Evolutionary conservation across 2,113 vertebrate genomes (phyloP), one percentile per base, ranked within the genome.

Genomic region (Otocyon megalotis): DNA sequence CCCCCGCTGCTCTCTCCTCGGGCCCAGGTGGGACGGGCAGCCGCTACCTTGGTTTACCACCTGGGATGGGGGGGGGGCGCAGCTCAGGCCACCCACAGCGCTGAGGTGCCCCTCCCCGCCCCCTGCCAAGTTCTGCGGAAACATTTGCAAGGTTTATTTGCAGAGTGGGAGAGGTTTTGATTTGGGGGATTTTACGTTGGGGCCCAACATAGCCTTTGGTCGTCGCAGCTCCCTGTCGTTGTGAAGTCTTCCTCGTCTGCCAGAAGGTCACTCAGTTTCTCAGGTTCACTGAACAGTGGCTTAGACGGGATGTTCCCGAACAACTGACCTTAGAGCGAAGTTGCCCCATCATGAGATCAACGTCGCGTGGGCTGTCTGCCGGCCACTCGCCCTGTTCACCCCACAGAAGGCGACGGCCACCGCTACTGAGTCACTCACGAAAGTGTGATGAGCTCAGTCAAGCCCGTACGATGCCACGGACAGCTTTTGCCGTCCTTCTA

Each of bases 51-150:
- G 10, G 65, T 19, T 74, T 28, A 7, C 17, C 17, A 1, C 24
- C 32, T 1, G 20, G 15, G 56, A n/a, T 1, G 1, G 5, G 63
- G 12, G 5, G 11, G 2, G 1, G 5, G 63, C 4, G 4, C 2
- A 15, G 17, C 8, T 7, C 10, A 3, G 50, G 37, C 72, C 1
- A 1, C 16, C 0, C 5, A 0, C 6, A 0, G 12, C 2, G 5
- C 63, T 2, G 0, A 8, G 20, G 43, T 43, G 43, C 43, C 43
- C 43, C 43, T 43, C 43, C 43, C 17, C 5, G 8, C 7, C 15
- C 2, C 8, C 48, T 6, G 58, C 35, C 0, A 19, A 69, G 53
- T 11, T 58, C 67, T 43, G 15, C 12, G 16, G 43, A 53, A 65
- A 50, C 0, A 0, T 14, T 20, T 13, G 58, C 48, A 50, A 65